These are phyloP conservation scores for Uropsilus gracilis DNA, from an alignment of 2,113 vertebrate species.

Conservation along the genomic window DNA sequence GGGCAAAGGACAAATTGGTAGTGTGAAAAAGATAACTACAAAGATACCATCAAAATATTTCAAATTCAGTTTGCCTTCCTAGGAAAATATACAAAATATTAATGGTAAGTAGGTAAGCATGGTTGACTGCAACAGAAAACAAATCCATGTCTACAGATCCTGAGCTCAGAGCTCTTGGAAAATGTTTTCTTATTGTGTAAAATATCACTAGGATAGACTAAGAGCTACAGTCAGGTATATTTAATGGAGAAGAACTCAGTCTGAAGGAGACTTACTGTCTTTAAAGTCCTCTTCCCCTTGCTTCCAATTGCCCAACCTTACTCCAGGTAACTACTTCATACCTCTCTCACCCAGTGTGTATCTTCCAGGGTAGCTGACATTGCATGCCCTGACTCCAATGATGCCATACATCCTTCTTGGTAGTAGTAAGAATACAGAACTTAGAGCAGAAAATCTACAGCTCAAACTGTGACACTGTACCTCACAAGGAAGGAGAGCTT, in stretches of 20 bases:
- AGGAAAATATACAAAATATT: background rate
- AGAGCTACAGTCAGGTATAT: background rate
- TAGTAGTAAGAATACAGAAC: background rate
- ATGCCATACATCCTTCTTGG: background rate
- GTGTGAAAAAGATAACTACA: background rate
- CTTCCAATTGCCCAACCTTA: background rate
- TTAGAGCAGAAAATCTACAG: background rate
- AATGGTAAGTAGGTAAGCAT: background rate
- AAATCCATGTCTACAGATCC: background rate
- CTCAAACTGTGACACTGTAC: background rate
- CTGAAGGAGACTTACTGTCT: background rate
- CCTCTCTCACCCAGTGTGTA: background rate
- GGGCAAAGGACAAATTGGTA: background rate
- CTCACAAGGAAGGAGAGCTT: background rate
- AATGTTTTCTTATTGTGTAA: background rate
- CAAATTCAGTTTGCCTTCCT: background rate
- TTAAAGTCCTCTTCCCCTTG: background rate
- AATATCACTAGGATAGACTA: background rate
- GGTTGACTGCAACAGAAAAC: background rate
- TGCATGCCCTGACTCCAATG: background rate
- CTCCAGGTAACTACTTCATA: no score
- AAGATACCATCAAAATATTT: background rate
- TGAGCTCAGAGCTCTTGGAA: background rate
- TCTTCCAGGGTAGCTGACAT: background rate
- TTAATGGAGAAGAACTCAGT: background rate